These are phyloP conservation scores for Venustoraphidia nigricollis DNA, from an alignment of 2,888 invertebrate genomes.

Conservation along the genomic window DNA sequence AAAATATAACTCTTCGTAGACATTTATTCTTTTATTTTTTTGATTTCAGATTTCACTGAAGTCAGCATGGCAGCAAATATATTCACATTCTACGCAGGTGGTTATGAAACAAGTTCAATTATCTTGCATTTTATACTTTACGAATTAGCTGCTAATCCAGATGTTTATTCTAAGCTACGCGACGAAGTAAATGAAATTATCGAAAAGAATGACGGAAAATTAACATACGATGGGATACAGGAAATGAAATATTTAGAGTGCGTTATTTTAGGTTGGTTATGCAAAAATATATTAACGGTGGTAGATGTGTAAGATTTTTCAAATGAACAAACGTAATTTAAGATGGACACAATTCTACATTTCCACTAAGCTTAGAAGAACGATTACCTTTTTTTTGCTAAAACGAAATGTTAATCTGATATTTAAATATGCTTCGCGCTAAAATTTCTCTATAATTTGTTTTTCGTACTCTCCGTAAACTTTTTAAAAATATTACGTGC, in stretches of 20 bases:
- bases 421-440: no score
- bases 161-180: constrained; percentile 23
- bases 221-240: constrained; percentile 23
- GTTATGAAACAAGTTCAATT: constrained; percentile 26
- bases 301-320: no score
- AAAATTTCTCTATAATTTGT: no score
- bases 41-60: constrained; percentile 9
- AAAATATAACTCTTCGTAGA: not conserved
- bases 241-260: constrained; percentile 28
- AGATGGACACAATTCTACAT: no score
- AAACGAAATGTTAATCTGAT: no score
- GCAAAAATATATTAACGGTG: no score
- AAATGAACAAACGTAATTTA: no score
- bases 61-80: constrained; percentile 18
- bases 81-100: constrained; percentile 26
- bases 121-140: constrained; percentile 21
- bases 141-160: constrained; percentile 21
- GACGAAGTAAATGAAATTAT: constrained; percentile 20
- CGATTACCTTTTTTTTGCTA: no score
- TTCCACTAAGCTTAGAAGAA: no score
- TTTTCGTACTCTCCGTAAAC: no score
- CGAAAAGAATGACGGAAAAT: constrained; percentile 15
- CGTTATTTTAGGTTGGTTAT: constrained; percentile 15
- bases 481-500: no score
- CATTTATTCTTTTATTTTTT: no score